A percentile compares a stretch with the other conserved stretches of the same genome.
Conservation (phyloP, 1,140 invertebrate species). For the Drosophila kanapiae region DNA sequence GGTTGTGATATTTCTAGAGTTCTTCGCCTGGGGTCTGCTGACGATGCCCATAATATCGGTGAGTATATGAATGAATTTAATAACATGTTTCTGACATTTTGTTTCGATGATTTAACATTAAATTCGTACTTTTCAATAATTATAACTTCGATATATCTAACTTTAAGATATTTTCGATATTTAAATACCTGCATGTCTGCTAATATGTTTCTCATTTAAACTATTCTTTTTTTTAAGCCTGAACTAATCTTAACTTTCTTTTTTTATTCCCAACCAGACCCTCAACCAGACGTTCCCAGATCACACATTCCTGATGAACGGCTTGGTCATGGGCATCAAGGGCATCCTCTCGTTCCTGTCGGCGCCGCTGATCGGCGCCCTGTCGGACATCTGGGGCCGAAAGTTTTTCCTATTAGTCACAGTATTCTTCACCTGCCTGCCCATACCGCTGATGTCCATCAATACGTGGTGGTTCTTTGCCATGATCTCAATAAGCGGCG, state of each 20-base stretch:
- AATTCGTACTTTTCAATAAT: too few relatives aligned
- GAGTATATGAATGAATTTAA: conserved; percentile 84
- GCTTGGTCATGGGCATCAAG: conserved; percentile 99
- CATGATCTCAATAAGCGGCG: conserved; percentile 99
- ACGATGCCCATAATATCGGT: conserved; percentile 99
- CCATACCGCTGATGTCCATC: conserved; percentile 99
- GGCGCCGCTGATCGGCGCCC: conserved; percentile 97
- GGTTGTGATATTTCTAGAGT: conserved; percentile 99
- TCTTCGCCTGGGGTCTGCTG: conserved; percentile 99
- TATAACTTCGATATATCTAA: too few relatives aligned
- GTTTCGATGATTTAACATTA: too few relatives aligned
- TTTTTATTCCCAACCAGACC: conserved; percentile 87
- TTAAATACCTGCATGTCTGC: too few relatives aligned
- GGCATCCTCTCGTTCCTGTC: conserved; percentile 98
- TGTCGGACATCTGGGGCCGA: conserved; percentile 99
- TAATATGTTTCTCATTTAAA: too few relatives aligned
- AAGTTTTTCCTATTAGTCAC: conserved; percentile 99
- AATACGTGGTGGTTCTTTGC: conserved; percentile 99
- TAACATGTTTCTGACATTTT: too few relatives aligned
- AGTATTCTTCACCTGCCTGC: conserved; percentile 99
- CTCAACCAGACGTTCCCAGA: conserved; percentile 99
- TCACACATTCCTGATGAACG: conserved; percentile 99
- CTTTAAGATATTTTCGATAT: too few relatives aligned
- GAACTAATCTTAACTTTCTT: neutral
- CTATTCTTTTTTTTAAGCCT: too few relatives aligned